A percentile compares a stretch with the other conserved stretches of the same genome.
Conservation (phyloP, 1,140 invertebrate genomes). For the Pseudomyrmex pallidus region DNA sequence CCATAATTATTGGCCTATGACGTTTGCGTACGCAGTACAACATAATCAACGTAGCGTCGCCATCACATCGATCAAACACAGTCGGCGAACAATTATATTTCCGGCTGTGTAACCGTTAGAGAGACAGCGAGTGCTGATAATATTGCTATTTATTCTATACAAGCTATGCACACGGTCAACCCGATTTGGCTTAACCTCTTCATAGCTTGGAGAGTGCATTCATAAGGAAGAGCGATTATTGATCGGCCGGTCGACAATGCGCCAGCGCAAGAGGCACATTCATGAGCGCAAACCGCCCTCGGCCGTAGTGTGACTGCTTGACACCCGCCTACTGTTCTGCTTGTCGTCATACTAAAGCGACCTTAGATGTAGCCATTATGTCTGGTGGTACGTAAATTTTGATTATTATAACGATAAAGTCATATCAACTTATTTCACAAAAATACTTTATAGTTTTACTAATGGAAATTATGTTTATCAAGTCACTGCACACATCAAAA, state of each 20-base stretch:
- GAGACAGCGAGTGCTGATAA: conserved; percentile 33
- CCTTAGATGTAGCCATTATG: conserved; percentile 56
- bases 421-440: no score
- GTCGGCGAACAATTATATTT: conserved; percentile 42
- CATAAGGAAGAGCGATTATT: conserved; percentile 46
- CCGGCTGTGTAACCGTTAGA: conserved; percentile 14
- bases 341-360: conserved; percentile 33
- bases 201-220: conserved; percentile 25
- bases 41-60: background rate
- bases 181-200: conserved; percentile 31
- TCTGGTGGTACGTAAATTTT: conserved; percentile 67
- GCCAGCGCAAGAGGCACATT: background rate
- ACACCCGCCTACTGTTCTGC: background rate
- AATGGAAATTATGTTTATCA: no score
- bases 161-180: conserved; percentile 3
- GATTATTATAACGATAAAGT: background rate
- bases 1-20: background rate
- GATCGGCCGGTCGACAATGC: conserved; percentile 43
- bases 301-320: conserved; percentile 30
- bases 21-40: background rate
- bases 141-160: conserved; percentile 48
- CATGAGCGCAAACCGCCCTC: conserved; percentile 29
- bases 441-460: no score
- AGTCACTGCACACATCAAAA: no score
- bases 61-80: background rate